Conservation (phyloP, 2,113 vertebrate species). For the Salvelinus fontinalis region DNA sequence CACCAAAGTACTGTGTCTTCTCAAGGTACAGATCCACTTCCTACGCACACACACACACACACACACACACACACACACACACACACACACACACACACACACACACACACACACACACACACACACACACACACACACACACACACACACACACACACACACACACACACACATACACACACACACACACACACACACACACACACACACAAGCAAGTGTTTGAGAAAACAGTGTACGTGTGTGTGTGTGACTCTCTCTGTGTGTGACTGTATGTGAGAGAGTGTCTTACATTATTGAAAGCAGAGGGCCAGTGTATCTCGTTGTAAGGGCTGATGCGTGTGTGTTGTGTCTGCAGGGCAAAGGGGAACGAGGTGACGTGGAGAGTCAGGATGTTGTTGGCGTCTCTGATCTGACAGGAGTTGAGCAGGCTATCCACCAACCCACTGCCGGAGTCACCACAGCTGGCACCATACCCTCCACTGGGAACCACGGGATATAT, state of each 20-base stretch:
- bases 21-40: slow-evolving; percentile 89
- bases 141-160: too few relatives aligned
- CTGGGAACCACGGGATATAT: slow-evolving; percentile 31
- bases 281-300: slow-evolving; percentile 82
- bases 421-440: slow-evolving; percentile 91
- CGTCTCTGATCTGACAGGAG: slow-evolving; percentile 89
- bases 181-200: too few relatives aligned
- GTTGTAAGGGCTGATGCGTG: slow-evolving; percentile 93
- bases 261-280: neutral
- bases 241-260: too few relatives aligned
- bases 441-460: slow-evolving; percentile 75
- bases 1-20: slow-evolving; percentile 89
- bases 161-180: too few relatives aligned
- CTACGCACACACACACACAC: slow-evolving; percentile 60
- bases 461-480: slow-evolving; percentile 51
- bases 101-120: too few relatives aligned
- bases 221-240: too few relatives aligned
- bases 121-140: too few relatives aligned
- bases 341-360: slow-evolving; percentile 91
- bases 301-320: slow-evolving; percentile 94
- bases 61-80: slow-evolving; percentile 6
- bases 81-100: slow-evolving; percentile 22
- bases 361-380: slow-evolving; percentile 97
- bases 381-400: slow-evolving; percentile 90
- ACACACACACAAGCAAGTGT: too few relatives aligned